These are phyloP conservation scores for Drosophila erecta DNA, from an alignment of 1,140 invertebrate genomes.

Conservation along the genomic window DNA sequence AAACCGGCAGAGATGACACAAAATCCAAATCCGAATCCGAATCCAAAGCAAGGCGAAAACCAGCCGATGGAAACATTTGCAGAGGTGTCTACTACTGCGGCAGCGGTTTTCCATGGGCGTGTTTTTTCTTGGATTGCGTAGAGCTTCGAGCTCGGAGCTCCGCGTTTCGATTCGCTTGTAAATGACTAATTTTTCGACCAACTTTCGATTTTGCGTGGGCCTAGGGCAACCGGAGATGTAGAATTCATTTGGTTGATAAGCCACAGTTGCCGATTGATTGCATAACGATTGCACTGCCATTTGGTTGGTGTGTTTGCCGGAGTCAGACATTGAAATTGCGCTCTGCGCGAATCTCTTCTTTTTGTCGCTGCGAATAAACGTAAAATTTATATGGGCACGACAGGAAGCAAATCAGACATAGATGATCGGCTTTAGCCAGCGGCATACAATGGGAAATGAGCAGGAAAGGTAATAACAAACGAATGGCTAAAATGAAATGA, in stretches of 20 bases:
- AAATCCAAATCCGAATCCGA: slow-evolving; percentile 50
- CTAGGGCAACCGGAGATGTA: slow-evolving; percentile 55
- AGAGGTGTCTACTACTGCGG: slow-evolving; percentile 46
- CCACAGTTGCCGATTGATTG: slow-evolving; percentile 59
- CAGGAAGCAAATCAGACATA: slow-evolving; percentile 83
- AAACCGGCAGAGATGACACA: slow-evolving; percentile 81
- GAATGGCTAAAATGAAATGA: slow-evolving; percentile 51
- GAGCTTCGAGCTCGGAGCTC: background rate
- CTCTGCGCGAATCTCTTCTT: slow-evolving; percentile 39
- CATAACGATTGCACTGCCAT: slow-evolving; percentile 56
- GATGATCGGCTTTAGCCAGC: slow-evolving; percentile 52
- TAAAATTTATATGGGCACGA: slow-evolving; percentile 78
- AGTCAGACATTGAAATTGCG: slow-evolving; percentile 53
- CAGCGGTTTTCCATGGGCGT: slow-evolving; percentile 44
- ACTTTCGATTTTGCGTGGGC: slow-evolving; percentile 70
- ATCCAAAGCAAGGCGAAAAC: slow-evolving; percentile 22
- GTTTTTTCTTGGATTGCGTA: slow-evolving; percentile 2
- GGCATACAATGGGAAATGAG: slow-evolving; percentile 45
- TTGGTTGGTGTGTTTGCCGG: slow-evolving; percentile 14
- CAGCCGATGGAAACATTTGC: slow-evolving; percentile 45
- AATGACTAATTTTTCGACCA: slow-evolving; percentile 79
- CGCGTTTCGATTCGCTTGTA: slow-evolving; percentile 61
- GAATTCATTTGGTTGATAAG: slow-evolving; percentile 81
- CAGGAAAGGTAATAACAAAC: slow-evolving; percentile 51
- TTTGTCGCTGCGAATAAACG: slow-evolving; percentile 50